phyloP scores from a whole-genome alignment of 2,797 vertebrate species.

The Malurus leucopterus region DNA sequence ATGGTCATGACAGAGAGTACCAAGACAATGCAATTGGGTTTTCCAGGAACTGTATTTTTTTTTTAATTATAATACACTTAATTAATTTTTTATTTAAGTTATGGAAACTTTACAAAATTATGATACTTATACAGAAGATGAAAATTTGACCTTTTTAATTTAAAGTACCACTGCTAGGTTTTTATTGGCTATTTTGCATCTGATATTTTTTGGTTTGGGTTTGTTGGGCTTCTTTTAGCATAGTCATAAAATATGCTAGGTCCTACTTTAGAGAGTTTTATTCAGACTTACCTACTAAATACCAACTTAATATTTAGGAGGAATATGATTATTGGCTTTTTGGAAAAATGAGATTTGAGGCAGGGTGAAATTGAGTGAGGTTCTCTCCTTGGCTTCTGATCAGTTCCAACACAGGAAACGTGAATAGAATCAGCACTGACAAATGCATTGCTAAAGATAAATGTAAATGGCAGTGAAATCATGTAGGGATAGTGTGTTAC shows the following conservation, averaged over 20 bases:
- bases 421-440: not conserved
- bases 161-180: not conserved
- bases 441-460: not conserved
- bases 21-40: not conserved
- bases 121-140: not conserved
- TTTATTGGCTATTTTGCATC: not conserved
- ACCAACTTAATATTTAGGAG: not conserved
- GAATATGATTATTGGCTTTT: not conserved
- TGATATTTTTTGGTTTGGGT: not conserved
- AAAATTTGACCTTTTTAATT: not conserved
- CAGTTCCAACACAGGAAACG: not conserved
- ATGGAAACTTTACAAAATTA: not conserved
- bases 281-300: not conserved
- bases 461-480: not conserved
- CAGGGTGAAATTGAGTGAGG: not conserved
- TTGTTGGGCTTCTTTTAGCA: not conserved
- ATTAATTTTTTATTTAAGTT: not conserved
- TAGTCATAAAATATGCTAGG: not conserved
- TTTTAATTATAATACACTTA: not conserved
- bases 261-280: not conserved
- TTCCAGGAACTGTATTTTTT: not conserved
- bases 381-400: not conserved
- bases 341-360: not conserved
- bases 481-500: not conserved
- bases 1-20: not conserved